These are phyloP conservation scores for Trissolcus japonicus DNA, from an alignment of 2,888 invertebrate genomes.

Conservation along the genomic window DNA sequence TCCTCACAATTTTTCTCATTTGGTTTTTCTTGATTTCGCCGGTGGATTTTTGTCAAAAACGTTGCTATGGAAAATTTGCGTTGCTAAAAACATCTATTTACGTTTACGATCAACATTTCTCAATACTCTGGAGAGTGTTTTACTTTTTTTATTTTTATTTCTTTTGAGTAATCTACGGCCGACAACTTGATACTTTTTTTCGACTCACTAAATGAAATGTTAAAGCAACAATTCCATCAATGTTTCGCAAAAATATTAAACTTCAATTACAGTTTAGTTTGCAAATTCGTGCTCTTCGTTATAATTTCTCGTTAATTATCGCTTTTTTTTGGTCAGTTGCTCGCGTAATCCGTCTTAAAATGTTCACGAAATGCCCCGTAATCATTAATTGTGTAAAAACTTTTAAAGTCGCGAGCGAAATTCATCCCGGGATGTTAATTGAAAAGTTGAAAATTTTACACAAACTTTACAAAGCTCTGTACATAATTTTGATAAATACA, in stretches of 20 bases:
- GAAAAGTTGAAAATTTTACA: conserved; percentile 53
- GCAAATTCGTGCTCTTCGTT: conserved; percentile 36
- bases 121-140: conserved; percentile 20
- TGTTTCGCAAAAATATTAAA: conserved; percentile 34
- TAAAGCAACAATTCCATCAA: conserved; percentile 36
- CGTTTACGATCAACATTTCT: conserved; percentile 23
- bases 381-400: conserved; percentile 39
- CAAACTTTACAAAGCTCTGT: conserved; percentile 53
- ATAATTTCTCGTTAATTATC: conserved; percentile 6
- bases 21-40: conserved; percentile 5
- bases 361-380: conserved; percentile 19
- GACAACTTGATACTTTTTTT: conserved; percentile 9
- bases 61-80: conserved; percentile 37
- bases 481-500: conserved; percentile 51
- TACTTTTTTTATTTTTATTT: background rate
- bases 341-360: conserved; percentile 37
- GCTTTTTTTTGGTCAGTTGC: conserved; percentile 26
- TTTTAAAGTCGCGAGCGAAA: conserved; percentile 38
- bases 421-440: conserved; percentile 29
- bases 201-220: conserved; percentile 36
- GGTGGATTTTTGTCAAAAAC: conserved; percentile 32
- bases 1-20: conserved; percentile 18
- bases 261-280: conserved; percentile 32
- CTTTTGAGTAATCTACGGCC: conserved; percentile 32
- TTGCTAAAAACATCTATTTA: conserved; percentile 45